A percentile compares a stretch with the other conserved stretches of the same genome.
Conservation (phyloP, 2,797 vertebrate species). For the Poeciliopsis presidionis region DNA sequence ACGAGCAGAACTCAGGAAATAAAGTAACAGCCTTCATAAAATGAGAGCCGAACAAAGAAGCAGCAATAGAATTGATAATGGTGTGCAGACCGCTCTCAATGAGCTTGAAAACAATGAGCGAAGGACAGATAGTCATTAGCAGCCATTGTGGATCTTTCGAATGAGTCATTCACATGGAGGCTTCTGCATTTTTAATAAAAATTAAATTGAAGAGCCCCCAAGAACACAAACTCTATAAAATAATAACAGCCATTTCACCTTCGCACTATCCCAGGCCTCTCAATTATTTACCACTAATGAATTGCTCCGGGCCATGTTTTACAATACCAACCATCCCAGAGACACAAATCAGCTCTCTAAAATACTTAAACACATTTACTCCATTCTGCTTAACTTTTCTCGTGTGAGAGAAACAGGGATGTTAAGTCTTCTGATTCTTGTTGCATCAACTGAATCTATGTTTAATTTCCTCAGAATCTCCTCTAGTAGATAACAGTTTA, state of each 20-base stretch:
- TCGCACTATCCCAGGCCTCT: slow-evolving; percentile 68
- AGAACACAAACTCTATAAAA: slow-evolving; percentile 81
- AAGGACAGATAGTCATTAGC: slow-evolving; percentile 70
- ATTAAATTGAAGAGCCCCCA: slow-evolving; percentile 76
- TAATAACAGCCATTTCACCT: slow-evolving; percentile 81
- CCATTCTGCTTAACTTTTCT: slow-evolving; percentile 70
- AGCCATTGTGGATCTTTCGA: slow-evolving; percentile 66
- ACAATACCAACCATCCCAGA: slow-evolving; percentile 75
- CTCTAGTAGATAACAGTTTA: slow-evolving; percentile 32
- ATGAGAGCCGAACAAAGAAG: slow-evolving; percentile 34
- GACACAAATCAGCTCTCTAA: slow-evolving; percentile 73
- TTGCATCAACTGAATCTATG: slow-evolving; percentile 25
- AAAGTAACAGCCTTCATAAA: slow-evolving; percentile 40
- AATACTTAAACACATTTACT: slow-evolving; percentile 77
- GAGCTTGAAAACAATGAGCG: slow-evolving; percentile 63
- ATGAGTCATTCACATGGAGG: slow-evolving; percentile 71
- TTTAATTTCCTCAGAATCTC: slow-evolving; percentile 18
- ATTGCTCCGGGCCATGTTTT: slow-evolving; percentile 72
- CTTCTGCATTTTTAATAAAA: slow-evolving; percentile 76
- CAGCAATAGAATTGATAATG: slow-evolving; percentile 51
- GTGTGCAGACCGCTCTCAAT: slow-evolving; percentile 41
- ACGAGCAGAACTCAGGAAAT: slow-evolving; percentile 27
- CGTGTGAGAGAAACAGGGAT: slow-evolving; percentile 52
- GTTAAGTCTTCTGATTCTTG: slow-evolving; percentile 24
- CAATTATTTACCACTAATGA: slow-evolving; percentile 83